These are phyloP conservation scores for Falco cherrug DNA, from an alignment of 2,797 vertebrate genomes.

Conservation along the genomic window DNA sequence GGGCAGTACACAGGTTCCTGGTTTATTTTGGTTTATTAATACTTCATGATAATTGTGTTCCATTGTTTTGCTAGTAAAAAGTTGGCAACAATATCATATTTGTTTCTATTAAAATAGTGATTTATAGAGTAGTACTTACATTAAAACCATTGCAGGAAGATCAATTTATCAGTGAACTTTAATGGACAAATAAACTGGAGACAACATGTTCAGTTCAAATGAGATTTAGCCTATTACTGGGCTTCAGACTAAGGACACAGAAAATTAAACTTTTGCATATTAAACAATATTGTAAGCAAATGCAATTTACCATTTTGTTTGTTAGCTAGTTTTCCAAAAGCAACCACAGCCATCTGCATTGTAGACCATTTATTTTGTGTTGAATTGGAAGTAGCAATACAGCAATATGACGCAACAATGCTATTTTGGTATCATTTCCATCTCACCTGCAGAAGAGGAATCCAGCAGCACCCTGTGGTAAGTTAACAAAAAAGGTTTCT, in stretches of 20 bases:
- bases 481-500: not conserved
- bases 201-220: slow-evolving; percentile 57
- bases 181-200: slow-evolving; percentile 56
- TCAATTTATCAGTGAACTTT: slow-evolving; percentile 53
- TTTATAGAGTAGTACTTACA: slow-evolving; percentile 18
- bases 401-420: not conserved
- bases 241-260: slow-evolving; percentile 13
- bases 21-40: slow-evolving; percentile 44
- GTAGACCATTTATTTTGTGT: not conserved
- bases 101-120: slow-evolving; percentile 45
- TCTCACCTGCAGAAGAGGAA: not conserved
- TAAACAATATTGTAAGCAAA: slow-evolving; percentile 23
- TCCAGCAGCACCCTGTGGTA: not conserved
- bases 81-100: slow-evolving; percentile 20
- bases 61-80: not conserved
- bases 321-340: not conserved
- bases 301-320: not conserved
- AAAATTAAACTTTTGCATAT: slow-evolving; percentile 1
- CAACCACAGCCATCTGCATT: not conserved
- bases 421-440: not conserved
- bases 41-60: slow-evolving; percentile 27
- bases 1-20: not conserved
- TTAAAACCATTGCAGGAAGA: slow-evolving; percentile 47
- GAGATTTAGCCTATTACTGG: slow-evolving; percentile 24
- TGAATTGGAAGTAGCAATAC: not conserved